These are phyloP conservation scores for Stigmatopora nigra DNA, from an alignment of 2,113 vertebrate species.

Conservation along the genomic window DNA sequence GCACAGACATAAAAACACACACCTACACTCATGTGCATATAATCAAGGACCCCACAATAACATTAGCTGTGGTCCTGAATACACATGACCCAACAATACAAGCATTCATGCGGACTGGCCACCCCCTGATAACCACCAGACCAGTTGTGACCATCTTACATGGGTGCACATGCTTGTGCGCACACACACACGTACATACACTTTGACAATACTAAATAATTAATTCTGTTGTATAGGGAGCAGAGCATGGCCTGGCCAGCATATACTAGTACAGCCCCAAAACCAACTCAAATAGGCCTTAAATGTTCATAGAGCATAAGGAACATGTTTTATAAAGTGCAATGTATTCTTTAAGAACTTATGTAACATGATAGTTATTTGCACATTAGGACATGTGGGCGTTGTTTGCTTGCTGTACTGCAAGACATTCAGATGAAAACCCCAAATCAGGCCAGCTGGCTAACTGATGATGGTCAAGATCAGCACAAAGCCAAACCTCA, in stretches of 20 bases:
- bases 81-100: constrained; percentile 96
- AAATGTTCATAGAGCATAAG: neutral
- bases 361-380: neutral
- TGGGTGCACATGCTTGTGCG: constrained; percentile 16
- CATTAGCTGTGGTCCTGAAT: constrained; percentile 76
- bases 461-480: constrained; percentile 66
- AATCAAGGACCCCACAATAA: constrained; percentile 31
- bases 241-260: constrained; percentile 87
- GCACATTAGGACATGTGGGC: neutral
- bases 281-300: constrained; percentile 28
- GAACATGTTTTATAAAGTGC: constrained; percentile 17
- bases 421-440: constrained; percentile 50
- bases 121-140: constrained; percentile 95
- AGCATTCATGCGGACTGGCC: constrained; percentile 91
- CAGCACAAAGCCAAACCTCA: constrained; percentile 64
- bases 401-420: constrained; percentile 13
- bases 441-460: constrained; percentile 63
- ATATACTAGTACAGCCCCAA: constrained; percentile 66
- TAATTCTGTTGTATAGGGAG: constrained; percentile 89
- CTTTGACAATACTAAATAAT: constrained; percentile 86
- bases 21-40: constrained; percentile 27
- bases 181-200: constrained; percentile 17
- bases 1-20: constrained; percentile 26
- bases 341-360: constrained; percentile 17
- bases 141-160: constrained; percentile 86